Conservation (phyloP, 2,113 vertebrate species). For the Perca fluviatilis region DNA sequence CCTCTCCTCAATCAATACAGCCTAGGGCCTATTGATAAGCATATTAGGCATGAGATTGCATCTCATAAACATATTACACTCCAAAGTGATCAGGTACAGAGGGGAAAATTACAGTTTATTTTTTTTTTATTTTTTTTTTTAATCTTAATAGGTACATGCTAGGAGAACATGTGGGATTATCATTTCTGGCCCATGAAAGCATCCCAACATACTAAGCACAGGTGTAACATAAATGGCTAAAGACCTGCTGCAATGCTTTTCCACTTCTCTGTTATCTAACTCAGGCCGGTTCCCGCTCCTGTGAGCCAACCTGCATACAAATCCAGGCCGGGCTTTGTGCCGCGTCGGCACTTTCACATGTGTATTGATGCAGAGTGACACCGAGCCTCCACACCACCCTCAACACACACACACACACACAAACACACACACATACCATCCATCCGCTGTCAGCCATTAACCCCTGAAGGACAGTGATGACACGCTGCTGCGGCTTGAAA, state of each 20-base stretch:
- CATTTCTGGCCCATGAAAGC: background rate
- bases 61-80: background rate
- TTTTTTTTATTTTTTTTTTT: background rate
- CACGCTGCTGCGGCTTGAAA: constrained; percentile 22
- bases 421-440: background rate
- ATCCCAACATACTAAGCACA: background rate
- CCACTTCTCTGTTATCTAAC: constrained; percentile 40
- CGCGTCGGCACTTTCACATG: constrained; percentile 64
- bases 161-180: background rate
- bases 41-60: background rate
- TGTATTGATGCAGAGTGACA: constrained; percentile 72
- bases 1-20: background rate
- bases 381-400: background rate
- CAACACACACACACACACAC: constrained; percentile 8
- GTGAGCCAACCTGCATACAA: constrained; percentile 66
- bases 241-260: constrained; percentile 30
- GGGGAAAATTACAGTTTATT: background rate
- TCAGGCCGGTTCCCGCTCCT: constrained; percentile 44
- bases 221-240: background rate
- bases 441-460: constrained; percentile 48
- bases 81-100: background rate
- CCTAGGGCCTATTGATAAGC: background rate
- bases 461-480: constrained; percentile 48
- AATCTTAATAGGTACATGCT: background rate
- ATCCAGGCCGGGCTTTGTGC: constrained; percentile 65